Percentiles rank a stretch among this genome's conserved stretches.
phyloP scores from a whole-genome alignment of 1,140 invertebrate species.

The Aphelinus atriplicis region DNA sequence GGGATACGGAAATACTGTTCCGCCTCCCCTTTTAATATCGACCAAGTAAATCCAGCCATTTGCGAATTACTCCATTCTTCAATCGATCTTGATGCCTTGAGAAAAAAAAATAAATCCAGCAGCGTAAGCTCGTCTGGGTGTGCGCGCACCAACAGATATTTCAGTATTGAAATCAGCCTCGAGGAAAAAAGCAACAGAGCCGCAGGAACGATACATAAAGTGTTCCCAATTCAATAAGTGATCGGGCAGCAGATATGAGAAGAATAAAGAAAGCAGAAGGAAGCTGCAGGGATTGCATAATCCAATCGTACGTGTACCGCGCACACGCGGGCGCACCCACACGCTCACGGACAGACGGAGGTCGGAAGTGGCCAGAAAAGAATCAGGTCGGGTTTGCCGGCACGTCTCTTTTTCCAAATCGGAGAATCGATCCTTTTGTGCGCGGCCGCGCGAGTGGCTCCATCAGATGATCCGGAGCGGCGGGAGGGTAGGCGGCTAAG shows the following conservation, averaged over 20 bases:
- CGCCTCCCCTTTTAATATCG: no score
- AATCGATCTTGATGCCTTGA: no score
- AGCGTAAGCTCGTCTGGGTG: no score
- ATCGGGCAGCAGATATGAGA: not conserved
- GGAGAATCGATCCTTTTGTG: constrained; percentile 18
- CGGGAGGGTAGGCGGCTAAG: not conserved
- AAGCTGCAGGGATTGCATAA: not conserved
- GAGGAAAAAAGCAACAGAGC: not conserved
- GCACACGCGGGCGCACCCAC: no score
- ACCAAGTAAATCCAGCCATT: no score
- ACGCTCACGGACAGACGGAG: no score
- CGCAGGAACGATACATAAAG: not conserved
- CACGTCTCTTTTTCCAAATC: not conserved
- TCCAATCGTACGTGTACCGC: not conserved
- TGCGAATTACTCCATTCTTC: no score
- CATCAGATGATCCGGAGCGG: not conserved
- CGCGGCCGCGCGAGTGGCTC: not conserved
- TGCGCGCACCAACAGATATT: no score
- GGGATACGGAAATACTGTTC: no score
- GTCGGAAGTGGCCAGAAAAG: not conserved
- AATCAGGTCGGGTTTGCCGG: constrained; percentile 4
- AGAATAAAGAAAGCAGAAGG: not conserved
- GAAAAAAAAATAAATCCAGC: no score
- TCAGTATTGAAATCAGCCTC: no score
- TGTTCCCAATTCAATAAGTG: constrained; percentile 2